Evolutionary conservation across 2,113 vertebrate species (phyloP), one percentile per base, ranked within the genome.

Genomic region (Neolamprologus cancellatus): DNA sequence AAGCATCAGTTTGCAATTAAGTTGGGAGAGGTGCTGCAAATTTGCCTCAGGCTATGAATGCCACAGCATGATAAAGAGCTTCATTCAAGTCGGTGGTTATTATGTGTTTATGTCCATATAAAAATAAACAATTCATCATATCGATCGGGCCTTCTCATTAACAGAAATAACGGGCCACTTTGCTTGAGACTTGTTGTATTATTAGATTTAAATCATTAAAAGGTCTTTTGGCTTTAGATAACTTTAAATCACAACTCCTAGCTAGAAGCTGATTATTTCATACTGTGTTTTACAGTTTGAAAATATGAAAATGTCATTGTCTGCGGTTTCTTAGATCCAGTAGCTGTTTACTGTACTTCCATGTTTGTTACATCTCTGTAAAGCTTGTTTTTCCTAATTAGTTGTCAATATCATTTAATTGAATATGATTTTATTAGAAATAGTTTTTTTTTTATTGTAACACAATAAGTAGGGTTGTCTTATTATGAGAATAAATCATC

Each of bases 1-100:
- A 90, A 89, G 90, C 87, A 86, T 89, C 90, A 74, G 86, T 90
- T 87, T 74, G 86, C 84, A 93, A 92, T 94, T 92, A 93, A 84
- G 48, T 23, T 34, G 66, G 57, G 66, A 89, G 84, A 80, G 82
- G 17, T 34, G 10, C 48, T n/a, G 52, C 66, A 50, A 66, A 90
- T 92, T 61, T 86, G 87, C 89, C 64, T 5, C n/a, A 46, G 91
- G 91, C 83, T 55, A 71, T 55, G 64, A 81, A 44, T 41, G 64
- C 48, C 84, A 39, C 85, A 44, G 23, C 32, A 34, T 80, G 66
- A 87, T 79, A 74, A 41, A 71, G 69, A 13, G 53, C 74, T 69
- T 39, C 32, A 50, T 46, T 78, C 57, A 46, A 41, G 84, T 90
- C 81, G 28, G 52, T 86, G 46, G 4, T n/a, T 53, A 81, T 32